These are phyloP conservation scores for Prionailurus viverrinus DNA, from an alignment of 2,113 vertebrate genomes.

Conservation along the genomic window DNA sequence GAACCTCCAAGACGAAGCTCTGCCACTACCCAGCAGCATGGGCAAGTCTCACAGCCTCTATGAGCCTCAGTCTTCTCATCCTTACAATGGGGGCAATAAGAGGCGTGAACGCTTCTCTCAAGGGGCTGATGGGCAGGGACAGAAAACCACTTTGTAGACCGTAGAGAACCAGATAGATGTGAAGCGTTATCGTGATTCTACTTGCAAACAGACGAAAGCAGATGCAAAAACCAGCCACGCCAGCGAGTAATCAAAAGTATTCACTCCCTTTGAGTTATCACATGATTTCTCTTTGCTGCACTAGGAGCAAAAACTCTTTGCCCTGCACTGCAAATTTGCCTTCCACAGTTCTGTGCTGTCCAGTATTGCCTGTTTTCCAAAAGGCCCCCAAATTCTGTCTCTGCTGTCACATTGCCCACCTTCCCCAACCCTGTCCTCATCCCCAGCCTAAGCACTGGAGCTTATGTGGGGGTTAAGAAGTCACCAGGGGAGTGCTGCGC, in stretches of 20 bases:
- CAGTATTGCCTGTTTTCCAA: background rate
- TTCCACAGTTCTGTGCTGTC: background rate
- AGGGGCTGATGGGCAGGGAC: background rate
- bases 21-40: background rate
- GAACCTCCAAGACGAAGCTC: background rate
- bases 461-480: rapidly evolving
- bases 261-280: background rate
- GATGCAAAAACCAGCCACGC: background rate
- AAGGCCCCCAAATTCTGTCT: background rate
- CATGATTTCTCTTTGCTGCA: background rate
- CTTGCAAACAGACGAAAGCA: background rate
- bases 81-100: rapidly evolving
- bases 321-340: background rate
- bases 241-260: rapidly evolving
- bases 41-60: background rate
- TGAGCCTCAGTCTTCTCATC: background rate
- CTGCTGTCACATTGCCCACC: background rate
- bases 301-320: background rate
- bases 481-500: background rate
- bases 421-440: background rate
- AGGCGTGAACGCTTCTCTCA: background rate
- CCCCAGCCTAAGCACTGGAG: background rate
- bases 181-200: background rate
- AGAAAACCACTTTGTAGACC: background rate
- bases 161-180: background rate